Evolutionary conservation across 2,113 vertebrate species (phyloP), one percentile per base, ranked within the genome.

Genomic region (Sapajus apella): DNA sequence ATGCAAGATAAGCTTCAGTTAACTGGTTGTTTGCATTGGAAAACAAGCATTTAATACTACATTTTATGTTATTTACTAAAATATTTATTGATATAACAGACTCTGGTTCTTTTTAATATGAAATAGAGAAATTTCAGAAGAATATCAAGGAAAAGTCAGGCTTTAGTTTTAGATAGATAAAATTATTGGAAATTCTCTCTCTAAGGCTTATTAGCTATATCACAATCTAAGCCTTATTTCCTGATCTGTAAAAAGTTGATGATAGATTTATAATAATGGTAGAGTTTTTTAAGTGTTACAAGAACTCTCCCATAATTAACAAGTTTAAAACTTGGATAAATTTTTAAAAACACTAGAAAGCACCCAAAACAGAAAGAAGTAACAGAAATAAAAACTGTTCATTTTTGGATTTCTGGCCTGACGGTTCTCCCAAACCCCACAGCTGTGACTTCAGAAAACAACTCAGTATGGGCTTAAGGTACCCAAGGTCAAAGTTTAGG

Each of bases 141-240:
- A 1, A 1, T 86, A 20, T 77, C 55, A 52, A 64, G 35, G 64
- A 86, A 88, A 77, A 6, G 37, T 75, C 32, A 87, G 40, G 18
- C 37, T 73, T 95, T 80, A 70, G 80, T 76, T 94, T 72, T 91
- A 91, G 47, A 66, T 72, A n/a, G 2, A 32, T 87, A 12, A 79
- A 91, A 79, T 61, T 75, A 93, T 76, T 88, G 30, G 87, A 90
- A 68, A 45, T 87, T 68, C 32, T 77, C 35, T 17, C 66, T 88
- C 27, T 75, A 23, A 20, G 18, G 45, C 61, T 79, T 64, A 47
- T 9, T 52, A 35, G 17, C 25, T 90, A 0, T 80, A 10, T 66
- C 81, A 75, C 14, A 82, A 90, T 86, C 70, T 93, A 84, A 91
- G 32, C 55, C 40, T 92, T 73, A 73, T 82, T 92, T 82, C 43